Conservation (phyloP, 2,888 invertebrate species). For the Zaprionus bogoriensis region DNA sequence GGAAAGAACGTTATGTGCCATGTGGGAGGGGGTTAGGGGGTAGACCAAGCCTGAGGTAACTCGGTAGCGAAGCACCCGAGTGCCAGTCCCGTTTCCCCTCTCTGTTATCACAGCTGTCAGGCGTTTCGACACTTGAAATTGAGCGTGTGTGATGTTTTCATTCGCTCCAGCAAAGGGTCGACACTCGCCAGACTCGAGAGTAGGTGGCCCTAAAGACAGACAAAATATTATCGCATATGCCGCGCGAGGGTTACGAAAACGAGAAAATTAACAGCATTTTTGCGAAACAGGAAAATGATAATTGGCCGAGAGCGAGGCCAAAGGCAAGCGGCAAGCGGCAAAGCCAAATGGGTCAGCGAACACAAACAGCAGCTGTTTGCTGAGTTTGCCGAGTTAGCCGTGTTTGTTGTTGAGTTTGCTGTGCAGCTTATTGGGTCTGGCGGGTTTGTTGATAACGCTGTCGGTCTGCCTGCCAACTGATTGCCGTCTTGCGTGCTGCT, state of each 20-base stretch:
- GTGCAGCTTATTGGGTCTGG: constrained; percentile 6
- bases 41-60: too few relatives aligned
- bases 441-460: constrained; percentile 32
- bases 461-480: constrained; percentile 47
- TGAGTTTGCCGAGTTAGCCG: constrained; percentile 34
- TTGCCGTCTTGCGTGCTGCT: constrained; percentile 61
- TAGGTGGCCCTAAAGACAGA: constrained; percentile 44
- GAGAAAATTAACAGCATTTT: constrained; percentile 32
- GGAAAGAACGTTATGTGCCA: too few relatives aligned
- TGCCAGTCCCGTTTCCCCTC: constrained; percentile 38
- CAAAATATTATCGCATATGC: constrained; percentile 41
- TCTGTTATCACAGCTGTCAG: constrained; percentile 74
- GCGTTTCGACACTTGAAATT: constrained; percentile 72
- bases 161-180: constrained; percentile 31
- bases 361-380: constrained; percentile 50
- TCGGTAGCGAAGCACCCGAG: too few relatives aligned
- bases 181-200: constrained; percentile 6
- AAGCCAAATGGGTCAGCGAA: constrained; percentile 31
- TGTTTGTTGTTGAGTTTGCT: constrained; percentile 23
- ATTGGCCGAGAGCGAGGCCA: constrained; percentile 61
- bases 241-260: constrained; percentile 25
- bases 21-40: too few relatives aligned
- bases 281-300: constrained; percentile 66
- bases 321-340: too few relatives aligned
- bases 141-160: constrained; percentile 68